Percentiles rank a stretch among this genome's conserved stretches.
These are phyloP conservation scores for Crypturellus tataupa DNA, from an alignment of 2,797 vertebrate species.

Conservation along the genomic window DNA sequence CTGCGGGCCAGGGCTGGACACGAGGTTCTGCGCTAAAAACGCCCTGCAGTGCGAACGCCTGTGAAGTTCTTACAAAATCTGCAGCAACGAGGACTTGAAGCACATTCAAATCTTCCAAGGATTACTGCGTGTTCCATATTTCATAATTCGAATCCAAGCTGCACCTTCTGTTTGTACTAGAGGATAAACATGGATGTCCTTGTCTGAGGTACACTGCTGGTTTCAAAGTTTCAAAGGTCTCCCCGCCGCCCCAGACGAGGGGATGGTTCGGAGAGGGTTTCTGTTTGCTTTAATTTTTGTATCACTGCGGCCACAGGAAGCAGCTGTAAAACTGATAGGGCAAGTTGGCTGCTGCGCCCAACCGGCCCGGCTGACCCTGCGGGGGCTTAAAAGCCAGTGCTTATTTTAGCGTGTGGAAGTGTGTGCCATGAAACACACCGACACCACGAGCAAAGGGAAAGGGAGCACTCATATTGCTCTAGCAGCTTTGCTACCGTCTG, in stretches of 20 bases:
- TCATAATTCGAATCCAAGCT: background rate
- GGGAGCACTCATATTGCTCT: background rate
- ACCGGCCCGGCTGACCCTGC: no score
- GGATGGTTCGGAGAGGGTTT: background rate
- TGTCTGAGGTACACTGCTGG: background rate
- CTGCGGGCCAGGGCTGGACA: background rate
- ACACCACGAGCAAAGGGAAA: constrained; percentile 13
- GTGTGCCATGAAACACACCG: background rate
- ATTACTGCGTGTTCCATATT: background rate
- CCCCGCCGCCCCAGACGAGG: background rate
- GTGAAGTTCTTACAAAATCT: background rate
- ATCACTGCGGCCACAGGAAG: background rate
- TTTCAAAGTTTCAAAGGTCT: background rate
- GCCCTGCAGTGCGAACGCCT: background rate
- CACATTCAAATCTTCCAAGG: background rate
- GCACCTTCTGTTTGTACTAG: background rate
- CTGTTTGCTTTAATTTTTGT: background rate
- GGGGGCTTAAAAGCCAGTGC: background rate
- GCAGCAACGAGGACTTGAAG: background rate
- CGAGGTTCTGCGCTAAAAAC: fast-evolving
- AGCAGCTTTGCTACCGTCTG: background rate
- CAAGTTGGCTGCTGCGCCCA: background rate
- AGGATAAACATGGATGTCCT: background rate
- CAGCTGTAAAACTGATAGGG: background rate
- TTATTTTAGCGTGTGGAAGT: background rate